Base-by-base conservation (phyloP, 2,888 invertebrate genomes). In the Glaucopsyche alexis region DNA sequence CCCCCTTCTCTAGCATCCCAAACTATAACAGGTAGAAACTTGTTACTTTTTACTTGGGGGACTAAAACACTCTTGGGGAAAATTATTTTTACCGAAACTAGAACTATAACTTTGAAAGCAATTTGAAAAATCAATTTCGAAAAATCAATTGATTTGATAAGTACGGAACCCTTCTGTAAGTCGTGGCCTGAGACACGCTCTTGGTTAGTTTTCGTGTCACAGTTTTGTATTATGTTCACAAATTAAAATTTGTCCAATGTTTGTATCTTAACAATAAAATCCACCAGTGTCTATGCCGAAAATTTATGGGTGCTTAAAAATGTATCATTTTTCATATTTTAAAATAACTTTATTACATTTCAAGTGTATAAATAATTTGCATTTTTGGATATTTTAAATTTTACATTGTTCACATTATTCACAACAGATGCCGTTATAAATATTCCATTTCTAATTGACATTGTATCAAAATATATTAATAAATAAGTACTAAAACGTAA, bases 231-330 rank as follows among this genome's bases (percentile, higher is more conserved):
- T 55, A 9, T 16, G 9, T 9, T 19, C 2, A 55, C 19, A 52
- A 52, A 55, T 55, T 9, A 42, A 42, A 8, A 8, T 5, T 19
- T 55, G 11, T 55, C 55, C 3, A 55, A 55, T 55, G 55, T 52
- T 52, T 16, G 0, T 16, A 16, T 7, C 16, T 16, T 8, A 52
- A 52, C 19, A 55, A 55, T 19, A 11, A 19, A 5, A 55, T 55
- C 11, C 47, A 8, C 13, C 47, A 7, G 7, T 8, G 47, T 60
- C 60, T 29, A 60, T 29, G 29, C 29, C 6, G 29, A 38, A 60
- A 38, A 38, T 13, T 55, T 29, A 72, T 84, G 47, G 82, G 83
- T 81, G 29, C 16, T 40, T 71, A 74, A 47, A 60, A 60, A 60
- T 60, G 29, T 60, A 60, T 29, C 29, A 13, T 29, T 5, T 60